Base-by-base conservation (phyloP, 35 echinoderm and acorn worm genomes). In the Antedon bifida region DNA sequence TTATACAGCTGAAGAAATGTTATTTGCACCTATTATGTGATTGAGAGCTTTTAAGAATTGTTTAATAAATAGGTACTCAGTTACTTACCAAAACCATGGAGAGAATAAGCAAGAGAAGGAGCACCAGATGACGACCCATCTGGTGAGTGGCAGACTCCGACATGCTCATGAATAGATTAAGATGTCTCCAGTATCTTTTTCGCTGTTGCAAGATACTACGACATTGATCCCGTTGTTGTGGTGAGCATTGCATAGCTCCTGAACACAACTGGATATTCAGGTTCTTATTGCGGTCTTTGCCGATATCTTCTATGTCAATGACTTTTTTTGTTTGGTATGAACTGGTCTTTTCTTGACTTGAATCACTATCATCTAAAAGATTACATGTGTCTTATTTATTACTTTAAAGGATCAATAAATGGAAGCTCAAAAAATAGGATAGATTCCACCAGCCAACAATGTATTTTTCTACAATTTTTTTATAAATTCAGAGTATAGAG, bases 11-110 rank as follows among this genome's bases (percentile, higher is more conserved):
- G n/a, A n/a, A n/a, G n/a, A n/a, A n/a, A n/a, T n/a, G n/a, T n/a
- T n/a, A n/a, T n/a, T n/a, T n/a, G n/a, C n/a, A n/a, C n/a, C n/a
- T n/a, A n/a, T n/a, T n/a, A n/a, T n/a, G n/a, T n/a, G n/a, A n/a
- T n/a, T n/a, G n/a, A n/a, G n/a, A n/a, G n/a, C n/a, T n/a, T n/a
- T n/a, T n/a, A n/a, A n/a, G n/a, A n/a, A n/a, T n/a, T n/a, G n/a
- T n/a, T n/a, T n/a, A n/a, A n/a, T n/a, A 42, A 14, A 42, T 7
- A 42, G 14, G 38, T 42, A 42, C 4, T 14, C 4, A 17, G 3
- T 5, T 75, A 88, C 90, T 92, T 74, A 92, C 90, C 29, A 92
- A 74, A n/a, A 84, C 39, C 86, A 92, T 88, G 0, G 90, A 92
- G 23, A 92, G 55, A n/a, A 88, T 30, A 9, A 88, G 85, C 32